These are phyloP conservation scores for Seladonia tumulorum DNA, from an alignment of 2,888 invertebrate species.

Conservation along the genomic window DNA sequence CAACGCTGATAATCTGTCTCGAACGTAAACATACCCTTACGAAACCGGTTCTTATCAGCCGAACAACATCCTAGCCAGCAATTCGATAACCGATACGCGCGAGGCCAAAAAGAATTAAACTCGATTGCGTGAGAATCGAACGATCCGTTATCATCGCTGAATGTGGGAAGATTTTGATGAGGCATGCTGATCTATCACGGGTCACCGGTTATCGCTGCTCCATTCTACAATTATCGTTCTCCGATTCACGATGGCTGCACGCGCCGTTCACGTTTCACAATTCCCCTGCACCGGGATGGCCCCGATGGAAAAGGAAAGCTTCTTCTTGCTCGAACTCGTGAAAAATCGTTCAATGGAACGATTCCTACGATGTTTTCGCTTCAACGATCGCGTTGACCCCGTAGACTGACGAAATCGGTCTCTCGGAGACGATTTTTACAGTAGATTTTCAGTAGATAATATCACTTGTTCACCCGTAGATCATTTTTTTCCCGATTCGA, in stretches of 20 bases:
- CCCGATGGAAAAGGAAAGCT: neutral
- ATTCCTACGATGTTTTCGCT: neutral
- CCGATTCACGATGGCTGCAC: conserved; percentile 45
- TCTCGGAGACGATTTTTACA: neutral
- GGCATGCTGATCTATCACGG: conserved; percentile 51
- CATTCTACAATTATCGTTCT: conserved; percentile 35
- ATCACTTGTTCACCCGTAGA: neutral
- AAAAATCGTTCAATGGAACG: conserved; percentile 11
- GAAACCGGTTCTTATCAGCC: neutral
- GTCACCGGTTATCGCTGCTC: conserved; percentile 53
- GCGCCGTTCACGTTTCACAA: conserved; percentile 51
- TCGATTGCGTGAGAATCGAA: conserved; percentile 46
- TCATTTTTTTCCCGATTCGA: neutral
- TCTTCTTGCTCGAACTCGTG: neutral
- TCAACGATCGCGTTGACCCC: neutral
- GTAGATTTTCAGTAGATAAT: neutral
- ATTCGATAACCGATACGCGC: neutral
- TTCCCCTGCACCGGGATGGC: neutral
- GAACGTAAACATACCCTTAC: neutral
- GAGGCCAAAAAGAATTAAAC: neutral
- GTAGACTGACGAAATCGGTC: neutral
- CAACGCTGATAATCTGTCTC: neutral
- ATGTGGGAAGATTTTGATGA: conserved; percentile 61
- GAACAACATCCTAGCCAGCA: neutral
- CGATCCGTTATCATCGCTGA: conserved; percentile 52